Conservation (phyloP, 2,113 vertebrate genomes). For the Corapipo altera region DNA sequence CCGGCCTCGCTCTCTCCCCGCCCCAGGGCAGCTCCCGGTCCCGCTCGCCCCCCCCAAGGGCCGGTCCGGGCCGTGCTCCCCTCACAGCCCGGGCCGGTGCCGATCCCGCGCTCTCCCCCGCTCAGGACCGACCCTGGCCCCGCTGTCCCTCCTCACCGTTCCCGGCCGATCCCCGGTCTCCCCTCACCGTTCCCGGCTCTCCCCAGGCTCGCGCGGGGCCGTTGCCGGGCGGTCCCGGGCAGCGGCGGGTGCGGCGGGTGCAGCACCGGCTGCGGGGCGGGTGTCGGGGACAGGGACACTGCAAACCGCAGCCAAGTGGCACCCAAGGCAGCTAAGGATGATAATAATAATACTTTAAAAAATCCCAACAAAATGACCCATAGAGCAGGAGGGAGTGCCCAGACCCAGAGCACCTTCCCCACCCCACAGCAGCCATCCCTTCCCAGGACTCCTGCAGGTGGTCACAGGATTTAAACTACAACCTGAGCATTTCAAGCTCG, state of each 20-base stretch:
- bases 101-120: too few species aligned
- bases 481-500: background rate
- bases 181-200: background rate
- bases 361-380: too few species aligned
- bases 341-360: accelerated
- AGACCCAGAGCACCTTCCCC: background rate
- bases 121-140: background rate
- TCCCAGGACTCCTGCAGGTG: accelerated
- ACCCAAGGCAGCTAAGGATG: constrained; percentile 32
- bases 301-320: constrained; percentile 84
- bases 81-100: background rate
- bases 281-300: constrained; percentile 17
- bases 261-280: background rate
- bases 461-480: background rate
- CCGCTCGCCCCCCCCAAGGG: background rate
- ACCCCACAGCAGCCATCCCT: background rate
- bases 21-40: background rate
- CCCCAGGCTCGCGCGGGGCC: background rate
- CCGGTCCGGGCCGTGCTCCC: background rate
- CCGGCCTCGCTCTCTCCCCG: too few species aligned
- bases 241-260: background rate
- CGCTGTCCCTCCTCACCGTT: background rate
- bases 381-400: background rate
- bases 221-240: background rate
- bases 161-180: accelerated